Evolutionary conservation across 2,888 invertebrate species (phyloP), one percentile per base, ranked within the genome.

Genomic region (Ormyrus labotus): DNA sequence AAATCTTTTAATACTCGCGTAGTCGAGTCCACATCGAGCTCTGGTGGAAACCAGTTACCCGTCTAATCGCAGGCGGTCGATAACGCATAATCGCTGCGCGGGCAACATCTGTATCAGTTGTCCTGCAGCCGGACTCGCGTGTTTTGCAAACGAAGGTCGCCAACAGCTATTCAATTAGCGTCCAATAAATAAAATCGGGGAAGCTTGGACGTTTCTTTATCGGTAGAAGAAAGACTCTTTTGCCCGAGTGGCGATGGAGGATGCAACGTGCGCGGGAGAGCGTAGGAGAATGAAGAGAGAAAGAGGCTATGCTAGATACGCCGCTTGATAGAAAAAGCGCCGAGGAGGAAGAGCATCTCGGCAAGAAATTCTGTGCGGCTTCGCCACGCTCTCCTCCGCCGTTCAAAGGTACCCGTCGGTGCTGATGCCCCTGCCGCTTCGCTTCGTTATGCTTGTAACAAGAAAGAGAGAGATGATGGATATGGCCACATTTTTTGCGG

Each of bases 141-240:
- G 55, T 9, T 67, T 68, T 68, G 68, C 55, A 55, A 19, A 77
- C 64, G 78, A 69, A 70, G 19, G 73, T 81, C 68, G 78, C 81
- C 80, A 81, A 78, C 67, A 80, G 83, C 81, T 75, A 84, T 84
- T 85, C 86, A 85, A 86, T 86, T 86, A 86, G 84, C 87, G 85
- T 84, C 82, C 82, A 82, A 86, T 85, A 85, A 86, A 84, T 85
- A 86, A 86, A 85, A 85, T 19, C 19, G 83, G 80, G 73, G 81
- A 83, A 83, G 84, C 82, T 19, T 80, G 83, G 19, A 58, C 81
- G 47, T 19, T 13, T 51, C 5, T 10, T 6, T 9, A 34, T 8
- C 34, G 19, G 55, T 9, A 47, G 10, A 19, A 19, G 19, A 19
- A 19, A 19, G 19, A 19, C 19, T 19, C 19, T 19, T 19, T 19